phyloP scores from a whole-genome alignment of 1,140 invertebrate genomes.

The Sitophilus oryzae region DNA sequence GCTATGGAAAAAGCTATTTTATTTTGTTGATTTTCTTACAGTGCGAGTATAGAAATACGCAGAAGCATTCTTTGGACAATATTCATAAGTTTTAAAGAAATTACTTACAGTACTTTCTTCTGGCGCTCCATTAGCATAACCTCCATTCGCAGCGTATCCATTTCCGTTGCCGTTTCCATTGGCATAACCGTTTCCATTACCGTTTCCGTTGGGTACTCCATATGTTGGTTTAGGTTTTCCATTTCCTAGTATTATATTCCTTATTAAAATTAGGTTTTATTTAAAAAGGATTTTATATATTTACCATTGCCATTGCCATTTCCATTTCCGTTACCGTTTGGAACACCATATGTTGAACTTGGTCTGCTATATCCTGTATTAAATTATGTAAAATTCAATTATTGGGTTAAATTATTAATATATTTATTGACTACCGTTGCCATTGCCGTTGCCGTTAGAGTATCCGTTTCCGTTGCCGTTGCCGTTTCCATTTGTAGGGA shows the following conservation, averaged over 20 bases:
- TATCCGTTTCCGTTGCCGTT: constrained; percentile 29
- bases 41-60: too few relatives aligned
- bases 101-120: constrained; percentile 14
- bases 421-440: constrained; percentile 24
- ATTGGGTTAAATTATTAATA: too few relatives aligned
- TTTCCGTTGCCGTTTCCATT: constrained; percentile 28
- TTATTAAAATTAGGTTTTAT: too few relatives aligned
- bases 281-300: too few relatives aligned
- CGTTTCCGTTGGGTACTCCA: constrained; percentile 30
- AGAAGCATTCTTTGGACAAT: too few relatives aligned
- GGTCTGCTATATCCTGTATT: constrained; percentile 17
- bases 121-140: constrained; percentile 18
- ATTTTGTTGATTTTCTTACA: too few relatives aligned
- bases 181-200: constrained; percentile 27
- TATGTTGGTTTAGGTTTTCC: constrained; percentile 20
- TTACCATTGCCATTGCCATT: constrained; percentile 25
- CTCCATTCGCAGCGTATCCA: constrained; percentile 23
- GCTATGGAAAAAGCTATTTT: too few relatives aligned
- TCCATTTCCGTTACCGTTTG: constrained; percentile 22
- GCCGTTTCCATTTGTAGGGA: constrained; percentile 31
- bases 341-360: not conserved
- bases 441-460: constrained; percentile 23
- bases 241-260: too few relatives aligned
- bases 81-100: constrained; percentile 13
- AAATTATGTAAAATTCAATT: too few relatives aligned